phyloP scores from a whole-genome alignment of 2,888 invertebrate species.

The Macrophya annulata region DNA sequence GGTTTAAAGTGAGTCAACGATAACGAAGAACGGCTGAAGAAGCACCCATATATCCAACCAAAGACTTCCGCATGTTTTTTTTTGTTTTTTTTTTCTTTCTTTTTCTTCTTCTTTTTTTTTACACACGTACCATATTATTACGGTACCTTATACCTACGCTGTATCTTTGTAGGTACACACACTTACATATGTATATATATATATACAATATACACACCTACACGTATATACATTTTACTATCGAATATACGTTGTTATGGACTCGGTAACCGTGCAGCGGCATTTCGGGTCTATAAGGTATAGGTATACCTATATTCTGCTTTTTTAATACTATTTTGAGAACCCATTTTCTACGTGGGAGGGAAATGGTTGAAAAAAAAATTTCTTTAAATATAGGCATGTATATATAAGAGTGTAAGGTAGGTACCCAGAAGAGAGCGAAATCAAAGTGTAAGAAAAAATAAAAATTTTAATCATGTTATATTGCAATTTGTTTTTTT shows the following conservation, averaged over 20 bases:
- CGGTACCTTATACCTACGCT: conserved; percentile 34
- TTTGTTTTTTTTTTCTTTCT: too few species aligned
- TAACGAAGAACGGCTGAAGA: background rate
- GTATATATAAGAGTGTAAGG: background rate
- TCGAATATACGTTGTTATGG: background rate
- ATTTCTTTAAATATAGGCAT: background rate
- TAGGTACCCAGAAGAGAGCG: background rate
- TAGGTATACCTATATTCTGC: background rate
- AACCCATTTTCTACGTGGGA: background rate
- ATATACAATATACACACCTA: too few species aligned
- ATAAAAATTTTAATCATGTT: too few species aligned
- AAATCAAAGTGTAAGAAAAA: background rate
- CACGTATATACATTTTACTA: background rate
- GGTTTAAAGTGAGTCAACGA: background rate
- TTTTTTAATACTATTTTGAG: background rate
- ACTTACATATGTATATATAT: too few species aligned
- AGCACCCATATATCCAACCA: background rate
- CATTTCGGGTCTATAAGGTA: too few species aligned
- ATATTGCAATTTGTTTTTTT: too few species aligned
- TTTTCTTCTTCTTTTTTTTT: background rate
- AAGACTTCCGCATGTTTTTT: conserved; percentile 38
- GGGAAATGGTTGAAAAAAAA: background rate
- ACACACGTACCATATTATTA: conserved; percentile 16
- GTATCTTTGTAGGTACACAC: background rate
- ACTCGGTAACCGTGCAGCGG: too few species aligned